These are phyloP conservation scores for Zygothrica quintamaculata DNA, from an alignment of 2,888 invertebrate species.

Conservation along the genomic window DNA sequence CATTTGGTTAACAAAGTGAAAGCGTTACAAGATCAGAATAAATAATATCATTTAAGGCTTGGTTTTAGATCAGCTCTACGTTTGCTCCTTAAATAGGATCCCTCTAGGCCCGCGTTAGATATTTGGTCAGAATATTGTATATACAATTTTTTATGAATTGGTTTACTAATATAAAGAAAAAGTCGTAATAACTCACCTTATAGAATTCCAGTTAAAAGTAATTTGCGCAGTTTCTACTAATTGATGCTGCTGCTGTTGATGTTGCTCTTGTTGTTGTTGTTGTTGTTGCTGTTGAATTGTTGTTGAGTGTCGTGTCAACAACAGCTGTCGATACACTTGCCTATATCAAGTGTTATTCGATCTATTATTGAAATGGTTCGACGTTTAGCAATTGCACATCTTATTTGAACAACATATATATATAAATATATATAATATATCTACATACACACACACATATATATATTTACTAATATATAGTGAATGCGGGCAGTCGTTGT, in stretches of 20 bases:
- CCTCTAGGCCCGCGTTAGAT: slow-evolving; percentile 24
- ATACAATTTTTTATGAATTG: slow-evolving; percentile 23
- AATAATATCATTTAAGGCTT: slow-evolving; percentile 3
- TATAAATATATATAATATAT: slow-evolving; percentile 6
- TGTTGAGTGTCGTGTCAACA: slow-evolving; percentile 22
- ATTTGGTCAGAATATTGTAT: slow-evolving; percentile 31
- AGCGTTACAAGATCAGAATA: slow-evolving; percentile 32
- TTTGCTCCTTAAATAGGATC: slow-evolving; percentile 13
- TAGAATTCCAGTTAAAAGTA: slow-evolving; percentile 41
- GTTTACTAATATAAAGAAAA: background rate
- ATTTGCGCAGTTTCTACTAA: slow-evolving; percentile 75
- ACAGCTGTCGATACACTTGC: slow-evolving; percentile 48
- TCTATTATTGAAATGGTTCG: slow-evolving; percentile 36
- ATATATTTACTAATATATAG: slow-evolving; percentile 11
- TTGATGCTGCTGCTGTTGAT: slow-evolving; percentile 20
- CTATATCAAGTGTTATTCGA: slow-evolving; percentile 30
- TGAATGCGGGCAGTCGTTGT: slow-evolving; percentile 44
- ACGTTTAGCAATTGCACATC: slow-evolving; percentile 57
- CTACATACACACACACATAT: slow-evolving; percentile 23
- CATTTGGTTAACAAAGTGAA: slow-evolving; percentile 31
- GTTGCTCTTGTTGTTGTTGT: slow-evolving; percentile 16
- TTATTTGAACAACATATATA: slow-evolving; percentile 64
- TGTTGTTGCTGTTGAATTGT: slow-evolving; percentile 17
- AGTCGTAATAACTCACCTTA: slow-evolving; percentile 42
- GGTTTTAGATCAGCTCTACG: slow-evolving; percentile 51